Base-by-base conservation (phyloP, 2,797 vertebrate species). In the Limosa lapponica region DNA sequence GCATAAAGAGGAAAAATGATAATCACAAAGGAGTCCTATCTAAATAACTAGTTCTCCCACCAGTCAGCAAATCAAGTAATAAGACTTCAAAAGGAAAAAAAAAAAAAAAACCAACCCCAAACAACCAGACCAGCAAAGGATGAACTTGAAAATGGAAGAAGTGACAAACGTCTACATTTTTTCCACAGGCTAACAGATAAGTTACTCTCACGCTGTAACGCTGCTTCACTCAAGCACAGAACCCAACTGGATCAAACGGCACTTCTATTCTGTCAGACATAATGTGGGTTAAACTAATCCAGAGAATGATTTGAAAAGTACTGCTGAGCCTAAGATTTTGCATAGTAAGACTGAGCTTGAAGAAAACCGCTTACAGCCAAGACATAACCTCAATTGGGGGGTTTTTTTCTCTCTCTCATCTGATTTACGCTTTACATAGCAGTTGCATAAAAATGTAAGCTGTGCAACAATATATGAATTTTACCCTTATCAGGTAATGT, bases 381-480 rank as follows among this genome's bases (percentile, higher is more conserved):
- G 32, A 49, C 2, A 11, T 0, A 44, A 75, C 17, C 6, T 72
- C 51, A 66, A 51, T 51, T 16, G 5, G n/a, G 37, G 6, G 4
- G 24, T 66, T 57, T 93, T 32, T 69, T 39, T 89, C n/a, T 25
- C 24, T 7, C 19, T 82, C 55, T 59, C 66, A 16, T 34, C 13
- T 23, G 6, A 30, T 51, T 85, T 83, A 41, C 39, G 36, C 39
- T 44, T 82, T 65, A 25, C 1, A 49, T 3, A 36, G 34, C 27
- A 94, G 79, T 48, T 73, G 75, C 86, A 83, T 1, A 61, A 71
- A 94, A 64, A 59, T 20, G 11, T 75, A 58, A 89, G 69, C 30
- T 82, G 36, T 73, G 32, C 55, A 57, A 36, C 18, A 59, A 39
- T 23, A 84, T 23, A 81, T 28, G 10, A 20, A 59, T 32, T 62